Base-by-base conservation (phyloP, 2,797 vertebrate species). In the Protosalanx chinensis region DNA sequence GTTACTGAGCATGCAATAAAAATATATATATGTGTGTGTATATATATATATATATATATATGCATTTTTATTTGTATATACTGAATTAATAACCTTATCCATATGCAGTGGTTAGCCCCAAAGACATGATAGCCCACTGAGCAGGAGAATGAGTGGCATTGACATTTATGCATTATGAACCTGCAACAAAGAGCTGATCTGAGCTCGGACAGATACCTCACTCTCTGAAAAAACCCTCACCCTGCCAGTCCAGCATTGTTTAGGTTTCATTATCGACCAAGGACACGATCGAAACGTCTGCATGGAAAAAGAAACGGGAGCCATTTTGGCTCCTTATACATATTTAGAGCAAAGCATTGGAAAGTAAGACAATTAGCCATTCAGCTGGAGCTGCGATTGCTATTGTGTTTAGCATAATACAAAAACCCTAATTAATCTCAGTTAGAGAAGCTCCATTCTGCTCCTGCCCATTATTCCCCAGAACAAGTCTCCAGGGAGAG, bases 401-500 rank as follows among this genome's bases (percentile, higher is more conserved):
- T 75, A 88, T 88, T 90, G 87, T 90, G 76, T 78, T 78, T 78
- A 76, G 81, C 81, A 87, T 82, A 90, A 89, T 85, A 89, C 77
- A 87, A 86, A 85, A 89, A 76, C 78, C 77, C 84, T 88, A 90
- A 91, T 93, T 91, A 91, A 91, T 90, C 84, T 88, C 87, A 82
- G 82, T 89, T 88, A 86, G 83, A 85, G 81, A 86, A 87, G 82
- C 76, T 85, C 82, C 81, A 78, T 81, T 82, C 81, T 85, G 78
- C 76, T 82, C 68, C 33, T 65, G 81, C 74, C 82, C 74, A 85
- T 88, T 90, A 85, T 88, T 88, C 72, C 84, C 79, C 79, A 84
- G 77, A 87, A 87, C 29, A 76, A 80, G 82, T 88, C 86, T 86
- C 88, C 20, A 73, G 86, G 86, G 84, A 83, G 75, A 80, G 67